These are phyloP conservation scores for Pelusios castaneus DNA, from an alignment of 2,113 vertebrate genomes.

Conservation along the genomic window DNA sequence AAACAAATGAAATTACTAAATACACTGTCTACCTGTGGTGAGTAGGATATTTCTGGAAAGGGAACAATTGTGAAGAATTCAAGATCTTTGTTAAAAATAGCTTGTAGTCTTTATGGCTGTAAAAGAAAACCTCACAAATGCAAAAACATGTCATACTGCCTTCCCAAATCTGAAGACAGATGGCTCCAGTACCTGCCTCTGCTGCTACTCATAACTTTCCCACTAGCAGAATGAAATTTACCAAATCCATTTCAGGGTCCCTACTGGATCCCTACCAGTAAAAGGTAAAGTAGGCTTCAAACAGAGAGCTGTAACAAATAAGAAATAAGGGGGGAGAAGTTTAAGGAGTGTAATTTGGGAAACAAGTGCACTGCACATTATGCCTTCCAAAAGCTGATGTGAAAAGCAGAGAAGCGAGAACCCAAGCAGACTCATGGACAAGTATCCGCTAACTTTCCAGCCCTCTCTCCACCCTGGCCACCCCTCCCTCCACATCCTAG, in stretches of 20 bases:
- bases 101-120: neutral
- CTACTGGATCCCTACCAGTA: neutral
- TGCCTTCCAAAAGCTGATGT: neutral
- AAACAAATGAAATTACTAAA: neutral
- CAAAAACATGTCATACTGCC: neutral
- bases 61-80: neutral
- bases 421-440: rapidly evolving
- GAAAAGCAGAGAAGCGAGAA: neutral
- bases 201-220: neutral
- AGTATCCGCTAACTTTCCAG: neutral
- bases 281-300: neutral
- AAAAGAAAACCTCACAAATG: neutral
- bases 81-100: neutral
- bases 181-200: neutral
- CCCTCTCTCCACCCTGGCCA: neutral
- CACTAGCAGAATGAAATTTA: neutral
- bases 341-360: neutral
- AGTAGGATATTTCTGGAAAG: neutral
- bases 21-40: neutral
- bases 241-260: neutral
- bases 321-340: neutral
- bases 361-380: neutral
- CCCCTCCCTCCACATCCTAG: neutral
- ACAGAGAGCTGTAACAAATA: neutral
- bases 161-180: neutral